Percentiles rank a stretch among this genome's conserved stretches.
phyloP scores from a whole-genome alignment of 2,113 vertebrate species.

The Ptychochromis oligacanthus region DNA sequence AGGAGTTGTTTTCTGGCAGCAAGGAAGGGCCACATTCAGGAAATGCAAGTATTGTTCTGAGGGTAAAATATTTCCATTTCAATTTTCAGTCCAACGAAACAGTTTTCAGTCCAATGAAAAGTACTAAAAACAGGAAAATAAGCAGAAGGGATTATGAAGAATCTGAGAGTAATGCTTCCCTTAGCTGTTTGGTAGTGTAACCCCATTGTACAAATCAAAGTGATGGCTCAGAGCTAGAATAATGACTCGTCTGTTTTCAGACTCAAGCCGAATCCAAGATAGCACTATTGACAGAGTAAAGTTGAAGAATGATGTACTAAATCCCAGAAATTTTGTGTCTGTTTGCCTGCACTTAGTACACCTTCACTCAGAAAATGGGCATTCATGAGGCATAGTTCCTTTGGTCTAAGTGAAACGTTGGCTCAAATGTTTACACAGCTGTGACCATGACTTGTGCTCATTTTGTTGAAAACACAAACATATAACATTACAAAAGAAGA shows the following conservation, averaged over 20 bases:
- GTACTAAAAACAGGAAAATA: neutral
- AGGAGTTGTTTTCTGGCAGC: neutral
- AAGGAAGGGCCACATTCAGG: neutral
- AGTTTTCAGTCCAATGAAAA: neutral
- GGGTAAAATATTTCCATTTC: neutral
- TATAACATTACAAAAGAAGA: neutral
- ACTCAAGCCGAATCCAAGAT: neutral
- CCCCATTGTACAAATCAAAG: conserved; percentile 2
- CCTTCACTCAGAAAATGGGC: neutral
- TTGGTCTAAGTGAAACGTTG: neutral
- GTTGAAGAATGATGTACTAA: neutral
- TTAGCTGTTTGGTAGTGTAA: neutral
- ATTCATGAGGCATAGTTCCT: neutral
- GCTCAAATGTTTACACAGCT: neutral
- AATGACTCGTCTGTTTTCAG: conserved; percentile 12
- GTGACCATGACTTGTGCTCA: neutral
- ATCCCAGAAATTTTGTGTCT: neutral
- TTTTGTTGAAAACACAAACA: neutral
- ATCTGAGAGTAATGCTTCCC: neutral
- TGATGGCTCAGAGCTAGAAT: neutral
- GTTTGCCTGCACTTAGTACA: neutral
- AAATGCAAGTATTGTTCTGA: neutral
- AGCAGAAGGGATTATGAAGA: neutral
- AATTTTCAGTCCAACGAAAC: neutral
- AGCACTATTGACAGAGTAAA: neutral